Conservation (phyloP, 2,888 invertebrate species). For the Temnothorax ravouxi region DNA sequence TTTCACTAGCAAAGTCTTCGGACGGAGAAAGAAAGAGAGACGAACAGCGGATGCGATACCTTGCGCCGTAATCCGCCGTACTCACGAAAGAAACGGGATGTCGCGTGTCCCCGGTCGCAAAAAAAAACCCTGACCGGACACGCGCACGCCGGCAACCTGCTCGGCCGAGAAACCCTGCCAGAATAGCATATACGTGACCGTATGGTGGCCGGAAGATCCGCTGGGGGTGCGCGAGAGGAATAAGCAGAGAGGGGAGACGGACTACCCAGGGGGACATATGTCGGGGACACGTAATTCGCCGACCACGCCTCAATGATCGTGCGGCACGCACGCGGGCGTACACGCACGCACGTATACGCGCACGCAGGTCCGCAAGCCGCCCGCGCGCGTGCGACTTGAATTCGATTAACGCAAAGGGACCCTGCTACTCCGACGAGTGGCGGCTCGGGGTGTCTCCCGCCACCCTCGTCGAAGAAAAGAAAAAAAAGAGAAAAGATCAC, state of each 20-base stretch:
- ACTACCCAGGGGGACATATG: conserved; percentile 49
- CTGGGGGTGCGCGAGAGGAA: conserved; percentile 57
- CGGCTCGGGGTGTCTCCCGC: not conserved
- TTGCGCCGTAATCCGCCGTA: conserved; percentile 15
- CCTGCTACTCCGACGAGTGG: conserved; percentile 26
- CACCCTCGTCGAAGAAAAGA: conserved; percentile 4
- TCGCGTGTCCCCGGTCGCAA: conserved; percentile 29
- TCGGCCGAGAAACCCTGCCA: conserved; percentile 36
- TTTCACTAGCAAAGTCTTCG: not conserved
- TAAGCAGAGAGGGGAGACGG: conserved; percentile 2
- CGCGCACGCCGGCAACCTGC: conserved; percentile 45
- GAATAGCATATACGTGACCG: conserved; percentile 24
- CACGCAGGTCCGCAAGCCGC: conserved; percentile 43
- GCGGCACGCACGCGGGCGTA: conserved; percentile 62
- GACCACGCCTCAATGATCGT: conserved; percentile 76
- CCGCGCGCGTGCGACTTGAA: conserved; percentile 55
- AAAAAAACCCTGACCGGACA: conserved; percentile 20
- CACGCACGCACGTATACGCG: conserved; percentile 45
- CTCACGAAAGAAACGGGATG: conserved; percentile 31
- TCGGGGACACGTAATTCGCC: conserved; percentile 76
- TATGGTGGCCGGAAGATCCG: conserved; percentile 55
- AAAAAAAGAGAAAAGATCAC: not conserved
- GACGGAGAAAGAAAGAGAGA: not conserved
- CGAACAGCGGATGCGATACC: conserved; percentile 28
- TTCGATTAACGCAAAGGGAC: conserved; percentile 61